Percentiles rank a stretch among this genome's conserved stretches.
These are phyloP conservation scores for Rhinogobio ventralis DNA, from an alignment of 2,797 vertebrate species.

Conservation along the genomic window DNA sequence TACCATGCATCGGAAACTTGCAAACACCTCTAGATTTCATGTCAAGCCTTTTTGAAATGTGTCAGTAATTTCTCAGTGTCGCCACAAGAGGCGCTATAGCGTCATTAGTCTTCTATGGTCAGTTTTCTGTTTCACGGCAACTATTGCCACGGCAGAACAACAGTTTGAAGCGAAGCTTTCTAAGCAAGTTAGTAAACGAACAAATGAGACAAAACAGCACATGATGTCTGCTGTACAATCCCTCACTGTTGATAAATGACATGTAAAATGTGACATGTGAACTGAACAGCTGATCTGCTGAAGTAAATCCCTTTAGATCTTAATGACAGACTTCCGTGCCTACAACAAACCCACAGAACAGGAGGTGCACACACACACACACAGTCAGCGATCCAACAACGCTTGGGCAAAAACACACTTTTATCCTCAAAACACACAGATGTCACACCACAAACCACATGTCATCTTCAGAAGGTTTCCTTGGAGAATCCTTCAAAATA, in stretches of 20 bases:
- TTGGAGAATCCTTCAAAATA: neutral
- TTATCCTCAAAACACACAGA: conserved; percentile 23
- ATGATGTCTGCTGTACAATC: neutral
- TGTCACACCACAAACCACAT: conserved; percentile 12
- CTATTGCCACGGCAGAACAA: neutral
- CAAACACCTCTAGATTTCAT: neutral
- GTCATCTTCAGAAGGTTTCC: conserved; percentile 2
- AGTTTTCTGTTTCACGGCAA: neutral
- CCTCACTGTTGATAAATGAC: neutral
- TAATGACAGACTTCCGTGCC: conserved; percentile 55
- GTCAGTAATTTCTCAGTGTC: neutral
- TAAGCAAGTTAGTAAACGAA: neutral
- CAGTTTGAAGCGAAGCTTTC: neutral
- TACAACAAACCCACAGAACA: conserved; percentile 24
- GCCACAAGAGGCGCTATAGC: neutral
- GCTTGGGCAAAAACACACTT: neutral
- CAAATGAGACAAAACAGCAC: neutral
- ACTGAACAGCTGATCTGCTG: conserved; percentile 46
- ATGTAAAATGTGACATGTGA: conserved; percentile 15
- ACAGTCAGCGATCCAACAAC: neutral
- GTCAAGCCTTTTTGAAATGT: neutral
- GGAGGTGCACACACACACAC: conserved; percentile 13
- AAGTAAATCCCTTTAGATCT: conserved; percentile 55
- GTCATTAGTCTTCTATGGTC: neutral
- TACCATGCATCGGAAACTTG: neutral